These are phyloP conservation scores for Oncorhynchus tshawytscha DNA, from an alignment of 2,113 vertebrate species.

Conservation along the genomic window DNA sequence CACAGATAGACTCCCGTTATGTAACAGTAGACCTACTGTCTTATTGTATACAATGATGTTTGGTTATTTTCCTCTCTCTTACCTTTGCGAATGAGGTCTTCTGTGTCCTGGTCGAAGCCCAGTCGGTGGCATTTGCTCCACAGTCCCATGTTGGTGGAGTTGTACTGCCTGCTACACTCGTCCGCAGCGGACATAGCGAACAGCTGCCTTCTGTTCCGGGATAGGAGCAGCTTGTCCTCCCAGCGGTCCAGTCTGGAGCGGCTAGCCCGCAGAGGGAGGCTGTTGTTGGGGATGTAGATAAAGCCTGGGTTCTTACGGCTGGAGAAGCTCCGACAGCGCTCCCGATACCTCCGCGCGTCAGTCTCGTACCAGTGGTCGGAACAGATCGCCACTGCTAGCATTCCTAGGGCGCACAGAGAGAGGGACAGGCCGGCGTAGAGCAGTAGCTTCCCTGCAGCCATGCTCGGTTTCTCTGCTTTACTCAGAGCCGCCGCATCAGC, in stretches of 20 bases:
- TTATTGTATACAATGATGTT: no score
- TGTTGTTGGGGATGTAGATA: conserved; percentile 99
- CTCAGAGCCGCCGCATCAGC: conserved; percentile 77
- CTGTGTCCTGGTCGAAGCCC: conserved; percentile 91
- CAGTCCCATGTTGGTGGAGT: conserved; percentile 98
- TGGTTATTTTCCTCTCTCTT: conserved; percentile 32
- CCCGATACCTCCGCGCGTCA: conserved; percentile 93
- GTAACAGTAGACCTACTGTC: no score
- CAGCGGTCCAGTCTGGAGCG: conserved; percentile 86
- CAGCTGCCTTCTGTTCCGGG: conserved; percentile 91
- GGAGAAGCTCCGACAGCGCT: conserved; percentile 93
- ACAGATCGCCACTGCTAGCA: conserved; percentile 98
- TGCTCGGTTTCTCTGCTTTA: conserved; percentile 70
- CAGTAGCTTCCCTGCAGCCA: conserved; percentile 97
- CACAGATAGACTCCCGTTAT: no score
- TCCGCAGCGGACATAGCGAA: conserved; percentile 95
- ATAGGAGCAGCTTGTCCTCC: conserved; percentile 88
- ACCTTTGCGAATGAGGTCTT: conserved; percentile 95
- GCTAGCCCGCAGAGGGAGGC: conserved; percentile 92
- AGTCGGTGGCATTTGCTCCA: conserved; percentile 95
- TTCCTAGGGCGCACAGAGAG: conserved; percentile 94
- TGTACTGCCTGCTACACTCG: conserved; percentile 95
- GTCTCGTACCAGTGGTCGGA: conserved; percentile 99
- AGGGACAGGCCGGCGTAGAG: conserved; percentile 97
- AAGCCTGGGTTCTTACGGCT: conserved; percentile 96